Conservation (phyloP, 2,797 vertebrate species). For the Bothrops alternatus region DNA sequence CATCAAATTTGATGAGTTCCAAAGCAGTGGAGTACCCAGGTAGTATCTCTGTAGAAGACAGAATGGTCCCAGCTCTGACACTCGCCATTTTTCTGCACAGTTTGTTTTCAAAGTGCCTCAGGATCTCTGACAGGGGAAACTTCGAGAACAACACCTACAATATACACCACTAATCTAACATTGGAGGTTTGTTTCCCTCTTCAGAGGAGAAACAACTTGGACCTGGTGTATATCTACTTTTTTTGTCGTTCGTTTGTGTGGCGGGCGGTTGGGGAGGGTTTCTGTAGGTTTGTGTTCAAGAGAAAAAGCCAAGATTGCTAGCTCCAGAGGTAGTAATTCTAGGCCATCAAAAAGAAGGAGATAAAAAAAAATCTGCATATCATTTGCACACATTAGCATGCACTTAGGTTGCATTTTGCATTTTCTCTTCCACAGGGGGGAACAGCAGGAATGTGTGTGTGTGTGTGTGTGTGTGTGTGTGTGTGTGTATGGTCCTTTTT, state of each 20-base stretch:
- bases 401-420: constrained; percentile 47
- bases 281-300: constrained; percentile 45
- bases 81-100: background rate
- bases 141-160: background rate
- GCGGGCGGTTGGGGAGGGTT: too few species aligned
- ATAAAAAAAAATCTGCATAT: constrained; percentile 60
- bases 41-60: background rate
- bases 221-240: constrained; percentile 43
- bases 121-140: background rate
- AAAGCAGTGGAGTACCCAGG: background rate
- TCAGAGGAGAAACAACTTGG: constrained; percentile 48
- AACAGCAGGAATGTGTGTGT: constrained; percentile 24
- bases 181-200: background rate
- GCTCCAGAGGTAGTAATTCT: constrained; percentile 33
- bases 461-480: too few species aligned
- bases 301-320: constrained; percentile 59
- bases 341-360: constrained; percentile 64
- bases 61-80: background rate
- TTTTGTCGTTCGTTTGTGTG: background rate
- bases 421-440: constrained; percentile 54
- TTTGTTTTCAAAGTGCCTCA: background rate
- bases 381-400: constrained; percentile 65
- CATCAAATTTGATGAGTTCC: background rate
- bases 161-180: background rate
- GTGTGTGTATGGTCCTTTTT: background rate